Conservation (phyloP, 2,888 invertebrate species). For the Dasypogon diadema region DNA sequence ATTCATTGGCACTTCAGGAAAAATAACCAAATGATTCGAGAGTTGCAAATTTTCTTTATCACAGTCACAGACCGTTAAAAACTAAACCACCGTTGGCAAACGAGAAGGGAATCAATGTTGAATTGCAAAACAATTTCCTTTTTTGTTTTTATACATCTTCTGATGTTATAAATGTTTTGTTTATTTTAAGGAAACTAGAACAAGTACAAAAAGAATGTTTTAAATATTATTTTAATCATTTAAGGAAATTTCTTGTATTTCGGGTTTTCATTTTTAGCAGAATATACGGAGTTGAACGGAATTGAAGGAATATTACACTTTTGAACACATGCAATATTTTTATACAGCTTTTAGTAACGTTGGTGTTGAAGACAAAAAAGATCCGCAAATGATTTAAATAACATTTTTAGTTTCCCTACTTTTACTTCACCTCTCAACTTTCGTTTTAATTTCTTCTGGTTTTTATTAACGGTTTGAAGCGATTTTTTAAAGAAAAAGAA, state of each 20-base stretch:
- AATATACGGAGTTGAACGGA: not conserved
- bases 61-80: too few relatives aligned
- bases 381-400: conserved; percentile 43
- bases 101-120: not conserved
- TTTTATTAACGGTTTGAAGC: conserved; percentile 27
- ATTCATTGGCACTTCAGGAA: too few relatives aligned
- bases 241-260: conserved; percentile 18
- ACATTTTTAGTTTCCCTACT: conserved; percentile 28
- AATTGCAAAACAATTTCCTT: not conserved
- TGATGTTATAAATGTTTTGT: conserved; percentile 41
- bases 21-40: too few relatives aligned
- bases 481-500: conserved; percentile 23
- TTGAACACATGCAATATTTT: not conserved
- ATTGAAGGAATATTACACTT: not conserved
- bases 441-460: not conserved
- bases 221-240: conserved; percentile 48
- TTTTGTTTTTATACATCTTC: conserved; percentile 38
- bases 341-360: not conserved
- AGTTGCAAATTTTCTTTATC: too few relatives aligned
- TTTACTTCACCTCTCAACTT: not conserved
- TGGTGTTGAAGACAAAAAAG: conserved; percentile 16
- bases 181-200: conserved; percentile 48
- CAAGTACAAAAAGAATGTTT: conserved; percentile 36
- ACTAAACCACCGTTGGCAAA: not conserved
- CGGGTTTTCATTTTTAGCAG: not conserved